Base-by-base conservation (phyloP, 1,140 invertebrate species). In the Microplitis mediator region DNA sequence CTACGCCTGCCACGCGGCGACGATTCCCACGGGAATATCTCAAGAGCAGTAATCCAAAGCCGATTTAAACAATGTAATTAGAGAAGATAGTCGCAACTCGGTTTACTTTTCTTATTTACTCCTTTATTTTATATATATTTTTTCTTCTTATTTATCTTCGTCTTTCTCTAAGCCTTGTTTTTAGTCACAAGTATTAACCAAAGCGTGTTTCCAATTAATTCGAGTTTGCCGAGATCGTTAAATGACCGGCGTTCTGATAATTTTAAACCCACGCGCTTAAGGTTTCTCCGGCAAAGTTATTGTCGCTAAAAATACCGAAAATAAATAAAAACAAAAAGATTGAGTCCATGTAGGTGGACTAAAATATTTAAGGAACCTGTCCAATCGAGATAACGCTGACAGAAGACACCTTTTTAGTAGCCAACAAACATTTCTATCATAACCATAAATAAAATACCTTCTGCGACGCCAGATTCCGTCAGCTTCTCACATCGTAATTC, bases 11-110 rank as follows among this genome's bases (percentile, higher is more conserved):
- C 6, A 50, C 11, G 45, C 69, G 51, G n/a, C 39, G 39, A 50
- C 11, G 69, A 68, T 67, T 69, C 67, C 64, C 71, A 72, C 56
- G 66, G 52, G 68, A 58, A 70, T 54, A 61, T 74, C 51, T 70
- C 66, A 63, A 66, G 35, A 66, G 32, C 68, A 50, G 50, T 69
- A 69, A 74, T 75, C 64, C 69, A 69, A 52, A 70, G 71, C 61
- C 51, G 65, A 75, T 75, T 69, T 68, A 51, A 75, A 75, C 74
- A 75, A 75, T 75, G 71, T 75, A 75, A 75, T 75, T 75, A 75
- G 74, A 63, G 68, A 72, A 64, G 62, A 75, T 75, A 72, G 69
- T 75, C 69, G 52, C 62, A 56, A n/a, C 23, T 54, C 23, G 16
- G 14, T 31, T 45, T 45, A 11, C 11, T 6, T 45, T 9, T 11